Evolutionary conservation across 2,888 invertebrate genomes (phyloP).

Genomic region (Pandemis cinnamomeana): DNA sequence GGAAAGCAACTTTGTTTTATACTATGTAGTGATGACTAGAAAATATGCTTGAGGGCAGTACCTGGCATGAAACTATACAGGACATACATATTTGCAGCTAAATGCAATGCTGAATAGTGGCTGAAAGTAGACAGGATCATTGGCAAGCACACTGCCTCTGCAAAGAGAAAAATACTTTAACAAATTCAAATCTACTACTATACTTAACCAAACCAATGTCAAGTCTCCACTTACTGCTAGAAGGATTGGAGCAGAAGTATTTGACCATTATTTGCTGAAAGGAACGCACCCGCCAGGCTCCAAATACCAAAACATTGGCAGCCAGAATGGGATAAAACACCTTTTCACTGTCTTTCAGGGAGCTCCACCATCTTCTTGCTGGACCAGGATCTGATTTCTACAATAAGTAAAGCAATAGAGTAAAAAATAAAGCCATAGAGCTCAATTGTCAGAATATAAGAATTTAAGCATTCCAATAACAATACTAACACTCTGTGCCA

Average conservation of each 20-base stretch:
- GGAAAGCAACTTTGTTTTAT: too few relatives aligned
- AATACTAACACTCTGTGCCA: slow-evolving; percentile 61
- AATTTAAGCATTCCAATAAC: not conserved
- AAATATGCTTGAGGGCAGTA: slow-evolving; percentile 44
- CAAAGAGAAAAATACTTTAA: slow-evolving; percentile 50
- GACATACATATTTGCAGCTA: slow-evolving; percentile 98
- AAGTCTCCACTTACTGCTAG: slow-evolving; percentile 85
- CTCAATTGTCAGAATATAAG: not conserved
- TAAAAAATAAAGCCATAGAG: not conserved
- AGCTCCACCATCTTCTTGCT: slow-evolving; percentile 88
- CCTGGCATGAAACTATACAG: slow-evolving; percentile 92
- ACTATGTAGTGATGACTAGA: not conserved
- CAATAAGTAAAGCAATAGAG: slow-evolving; percentile 40
- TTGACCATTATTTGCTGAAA: slow-evolving; percentile 90
- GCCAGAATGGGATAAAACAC: slow-evolving; percentile 92
- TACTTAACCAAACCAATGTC: not conserved
- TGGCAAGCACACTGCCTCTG: slow-evolving; percentile 91
- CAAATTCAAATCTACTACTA: not conserved
- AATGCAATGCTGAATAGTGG: slow-evolving; percentile 93
- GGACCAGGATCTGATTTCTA: slow-evolving; percentile 73
- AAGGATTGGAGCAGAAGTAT: slow-evolving; percentile 94
- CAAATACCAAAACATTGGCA: slow-evolving; percentile 91
- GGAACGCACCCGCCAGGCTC: slow-evolving; percentile 91
- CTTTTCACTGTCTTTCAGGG: slow-evolving; percentile 89
- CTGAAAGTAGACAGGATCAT: slow-evolving; percentile 98